Conservation (phyloP, 2,113 vertebrate species). For the Hemiscyllium ocellatum region DNA sequence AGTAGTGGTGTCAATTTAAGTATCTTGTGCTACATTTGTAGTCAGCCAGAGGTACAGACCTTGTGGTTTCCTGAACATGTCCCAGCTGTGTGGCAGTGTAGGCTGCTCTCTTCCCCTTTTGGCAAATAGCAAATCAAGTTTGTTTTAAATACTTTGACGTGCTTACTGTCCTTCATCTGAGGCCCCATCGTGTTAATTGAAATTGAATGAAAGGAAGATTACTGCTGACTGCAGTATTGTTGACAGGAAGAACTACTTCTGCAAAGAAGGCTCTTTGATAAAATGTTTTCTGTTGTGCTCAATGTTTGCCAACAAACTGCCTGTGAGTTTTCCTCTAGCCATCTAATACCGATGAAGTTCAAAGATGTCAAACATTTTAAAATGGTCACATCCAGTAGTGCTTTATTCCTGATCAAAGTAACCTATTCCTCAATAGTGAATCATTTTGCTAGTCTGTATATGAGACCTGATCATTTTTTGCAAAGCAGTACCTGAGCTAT, state of each 20-base stretch:
- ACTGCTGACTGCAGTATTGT: slow-evolving; percentile 11
- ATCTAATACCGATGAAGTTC: background rate
- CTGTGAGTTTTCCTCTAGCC: background rate
- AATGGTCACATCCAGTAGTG: background rate
- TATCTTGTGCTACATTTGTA: background rate
- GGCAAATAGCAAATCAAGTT: background rate
- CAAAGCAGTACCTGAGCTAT: background rate
- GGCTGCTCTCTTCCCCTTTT: no score
- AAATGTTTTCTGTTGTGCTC: background rate
- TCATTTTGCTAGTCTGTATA: background rate
- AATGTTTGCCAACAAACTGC: background rate
- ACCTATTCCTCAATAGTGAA: background rate
- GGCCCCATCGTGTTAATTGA: background rate
- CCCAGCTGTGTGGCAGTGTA: background rate
- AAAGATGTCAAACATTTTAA: background rate
- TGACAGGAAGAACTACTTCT: background rate
- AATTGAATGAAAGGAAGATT: background rate
- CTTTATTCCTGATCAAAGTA: background rate
- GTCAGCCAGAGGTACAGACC: background rate
- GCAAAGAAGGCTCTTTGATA: background rate
- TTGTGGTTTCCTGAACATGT: slow-evolving; percentile 2
- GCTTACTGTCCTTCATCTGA: background rate
- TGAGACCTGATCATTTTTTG: background rate
- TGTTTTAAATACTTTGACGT: background rate
- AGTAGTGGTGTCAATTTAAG: background rate